Evolutionary conservation across 23 tunicate species (phyloP), one percentile per base, ranked within the genome.

Genomic region (Trididemnum miniatum): DNA sequence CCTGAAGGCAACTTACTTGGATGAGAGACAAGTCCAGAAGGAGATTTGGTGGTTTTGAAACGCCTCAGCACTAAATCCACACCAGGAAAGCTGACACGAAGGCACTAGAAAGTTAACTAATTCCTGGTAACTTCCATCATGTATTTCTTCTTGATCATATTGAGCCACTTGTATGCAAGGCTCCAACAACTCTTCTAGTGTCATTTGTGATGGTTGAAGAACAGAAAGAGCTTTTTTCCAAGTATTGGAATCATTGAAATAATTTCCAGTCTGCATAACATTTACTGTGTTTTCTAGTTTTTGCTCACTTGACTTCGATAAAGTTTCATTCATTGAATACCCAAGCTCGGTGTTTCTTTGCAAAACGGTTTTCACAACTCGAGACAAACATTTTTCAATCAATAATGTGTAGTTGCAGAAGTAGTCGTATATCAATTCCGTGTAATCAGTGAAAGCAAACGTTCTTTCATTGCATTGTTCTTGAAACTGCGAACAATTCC

Each of bases 151-250:
- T 49, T 76, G 0, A 31, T 88, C 93, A 52, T 73, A 88, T 52
- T 66, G 32, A 22, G 93, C 93, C 0, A 88, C 66, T 69, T 88
- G 93, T 22, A 88, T 35, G 51, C 93, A 88, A 20, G 93, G 87
- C 27, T 44, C 28, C 30, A 52, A n/a, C 49, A 82, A 35, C 22
- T 88, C 93, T 0, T 78, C 71, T 9, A 63, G 31, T 9, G 31
- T 63, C 31, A 63, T 23, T 9, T 63, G n/a, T 5, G n/a, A 9
- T 9, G 31, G 29, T 63, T 63, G 15, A 27, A 63, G 12, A 44
- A 44, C 15, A 44, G 54, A 44, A 7, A 44, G 12, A 44, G 15
- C 54, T 7, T 44, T 44, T 44, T 44, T 15, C 54, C 54, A 44
- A 44, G 12, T 44, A 9, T 7, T 44, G 54, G 54, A 44, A 9